Percentiles rank a stretch among this genome's conserved stretches.
phyloP scores from a whole-genome alignment of 2,113 vertebrate species.

The Electrona antarctica region DNA sequence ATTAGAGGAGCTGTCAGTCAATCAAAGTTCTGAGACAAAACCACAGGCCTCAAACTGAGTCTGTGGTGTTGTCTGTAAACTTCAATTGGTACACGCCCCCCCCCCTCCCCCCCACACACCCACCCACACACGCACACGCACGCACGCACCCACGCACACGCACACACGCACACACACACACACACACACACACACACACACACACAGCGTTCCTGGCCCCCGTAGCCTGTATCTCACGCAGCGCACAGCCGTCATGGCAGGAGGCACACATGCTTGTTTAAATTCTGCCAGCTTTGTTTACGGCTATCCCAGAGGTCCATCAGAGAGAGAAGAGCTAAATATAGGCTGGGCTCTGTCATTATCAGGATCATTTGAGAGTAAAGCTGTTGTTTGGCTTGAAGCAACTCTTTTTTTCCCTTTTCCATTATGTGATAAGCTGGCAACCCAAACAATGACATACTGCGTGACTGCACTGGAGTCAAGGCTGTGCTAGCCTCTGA shows the following conservation, averaged over 20 bases:
- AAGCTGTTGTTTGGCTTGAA: constrained; percentile 44
- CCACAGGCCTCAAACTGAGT: constrained; percentile 41
- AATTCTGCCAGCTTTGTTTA: constrained; percentile 68
- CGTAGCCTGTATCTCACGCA: constrained; percentile 31
- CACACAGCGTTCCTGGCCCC: constrained; percentile 9
- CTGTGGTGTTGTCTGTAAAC: constrained; percentile 39
- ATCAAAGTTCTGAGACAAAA: constrained; percentile 35
- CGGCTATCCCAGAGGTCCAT: constrained; percentile 33
- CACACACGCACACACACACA: no score
- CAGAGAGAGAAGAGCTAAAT: constrained; percentile 49
- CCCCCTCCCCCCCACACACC: not conserved
- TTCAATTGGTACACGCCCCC: constrained; percentile 13
- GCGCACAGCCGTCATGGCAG: constrained; percentile 19
- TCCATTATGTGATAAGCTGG: constrained; percentile 42
- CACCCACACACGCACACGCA: no score
- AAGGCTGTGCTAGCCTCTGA: not conserved
- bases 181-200: no score
- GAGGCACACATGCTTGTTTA: constrained; percentile 42
- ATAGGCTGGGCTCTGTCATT: constrained; percentile 54
- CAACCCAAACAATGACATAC: constrained; percentile 37
- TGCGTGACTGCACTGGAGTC: not conserved
- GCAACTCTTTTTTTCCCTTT: constrained; percentile 15
- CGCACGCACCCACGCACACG: no score
- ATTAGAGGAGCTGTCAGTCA: constrained; percentile 31
- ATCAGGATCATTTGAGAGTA: constrained; percentile 63